Evolutionary conservation across 2,113 vertebrate species (phyloP), one percentile per base, ranked within the genome.

Genomic region (Orcinus orca): DNA sequence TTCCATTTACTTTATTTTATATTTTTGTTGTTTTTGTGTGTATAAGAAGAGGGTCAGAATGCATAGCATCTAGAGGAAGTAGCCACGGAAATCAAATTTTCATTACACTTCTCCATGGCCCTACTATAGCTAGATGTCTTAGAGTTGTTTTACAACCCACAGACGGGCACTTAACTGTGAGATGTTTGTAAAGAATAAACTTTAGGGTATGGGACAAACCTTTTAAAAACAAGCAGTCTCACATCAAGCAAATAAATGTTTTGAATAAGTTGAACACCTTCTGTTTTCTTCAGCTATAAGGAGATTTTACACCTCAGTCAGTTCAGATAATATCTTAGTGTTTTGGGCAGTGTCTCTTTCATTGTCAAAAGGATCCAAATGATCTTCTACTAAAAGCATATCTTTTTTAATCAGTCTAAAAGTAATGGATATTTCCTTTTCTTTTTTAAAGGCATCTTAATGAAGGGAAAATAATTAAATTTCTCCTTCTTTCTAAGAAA

Each of bases 151-250:
- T 87, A 93, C 17, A 79, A 71, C 47, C 26, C 4, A 55, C 12
- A 80, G 20, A 79, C 2, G 4, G 29, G 29, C 50, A 76, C 14
- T 93, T 91, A 60, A 91, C 38, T 44, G 31, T 83, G 38, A 86
- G 44, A n/a, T 92, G 44, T 97, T 87, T 73, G 41, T 93, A 96
- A 91, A 97, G 89, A 93, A 83, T 71, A 88, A 81, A 87, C 31
- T 88, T 87, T 92, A 33, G 0, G 23, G 31, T 94, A 55, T 65
- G n/a, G 13, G 4, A 62, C 5, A 96, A 89, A 79, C 33, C n/a
- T 41, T 88, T 90, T 82, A 73, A 63, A 95, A 90, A 77, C 20
- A 82, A 94, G 41, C 23, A 95, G 36, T 53, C 12, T 58, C 15
- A 95, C 14, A 38, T 82, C 91, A 88, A 74, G 3, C 47, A 96